Percentiles rank a stretch among this genome's conserved stretches.
Evolutionary conservation across 2,888 invertebrate species (phyloP).

Genomic region (Lobophora halterata): DNA sequence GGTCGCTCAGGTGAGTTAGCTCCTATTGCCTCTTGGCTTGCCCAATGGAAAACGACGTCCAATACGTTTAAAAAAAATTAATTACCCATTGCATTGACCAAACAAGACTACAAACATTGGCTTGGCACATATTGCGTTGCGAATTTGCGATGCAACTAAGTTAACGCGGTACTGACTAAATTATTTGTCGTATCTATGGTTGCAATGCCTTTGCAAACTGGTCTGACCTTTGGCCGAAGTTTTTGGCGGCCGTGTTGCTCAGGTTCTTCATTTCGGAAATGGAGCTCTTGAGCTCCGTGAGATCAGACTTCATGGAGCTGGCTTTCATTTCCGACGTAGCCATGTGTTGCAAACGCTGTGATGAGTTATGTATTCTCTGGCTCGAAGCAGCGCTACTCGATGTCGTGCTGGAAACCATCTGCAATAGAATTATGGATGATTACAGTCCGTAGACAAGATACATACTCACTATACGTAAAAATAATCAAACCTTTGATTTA

Average conservation of each 20-base stretch:
- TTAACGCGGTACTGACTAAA: too few relatives aligned
- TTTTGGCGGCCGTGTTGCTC: slow-evolving; percentile 67
- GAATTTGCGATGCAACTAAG: too few relatives aligned
- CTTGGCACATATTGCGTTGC: slow-evolving; percentile 43
- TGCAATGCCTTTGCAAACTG: neutral
- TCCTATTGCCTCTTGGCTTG: slow-evolving; percentile 51
- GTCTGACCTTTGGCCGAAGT: slow-evolving; percentile 69
- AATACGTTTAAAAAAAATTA: slow-evolving; percentile 39
- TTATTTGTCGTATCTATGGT: too few relatives aligned
- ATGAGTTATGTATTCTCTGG: slow-evolving; percentile 81
- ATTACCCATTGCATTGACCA: slow-evolving; percentile 50
- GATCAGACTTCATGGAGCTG: slow-evolving; percentile 90
- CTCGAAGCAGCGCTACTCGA: slow-evolving; percentile 81
- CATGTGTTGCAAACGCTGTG: slow-evolving; percentile 76
- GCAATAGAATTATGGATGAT: slow-evolving; percentile 32
- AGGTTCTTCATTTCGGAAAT: slow-evolving; percentile 93
- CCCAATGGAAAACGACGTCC: slow-evolving; percentile 47
- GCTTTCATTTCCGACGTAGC: slow-evolving; percentile 89
- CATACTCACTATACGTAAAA: slow-evolving; percentile 4
- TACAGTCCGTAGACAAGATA: slow-evolving; percentile 6
- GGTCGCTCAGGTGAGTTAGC: slow-evolving; percentile 75
- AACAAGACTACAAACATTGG: slow-evolving; percentile 46
- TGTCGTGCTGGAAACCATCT: slow-evolving; percentile 81
- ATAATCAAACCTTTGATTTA: slow-evolving; percentile 19
- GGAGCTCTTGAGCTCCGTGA: slow-evolving; percentile 89